A percentile compares a stretch with the other conserved stretches of the same genome.
Evolutionary conservation across 2,888 invertebrate species (phyloP).

Genomic region (Labia minor): DNA sequence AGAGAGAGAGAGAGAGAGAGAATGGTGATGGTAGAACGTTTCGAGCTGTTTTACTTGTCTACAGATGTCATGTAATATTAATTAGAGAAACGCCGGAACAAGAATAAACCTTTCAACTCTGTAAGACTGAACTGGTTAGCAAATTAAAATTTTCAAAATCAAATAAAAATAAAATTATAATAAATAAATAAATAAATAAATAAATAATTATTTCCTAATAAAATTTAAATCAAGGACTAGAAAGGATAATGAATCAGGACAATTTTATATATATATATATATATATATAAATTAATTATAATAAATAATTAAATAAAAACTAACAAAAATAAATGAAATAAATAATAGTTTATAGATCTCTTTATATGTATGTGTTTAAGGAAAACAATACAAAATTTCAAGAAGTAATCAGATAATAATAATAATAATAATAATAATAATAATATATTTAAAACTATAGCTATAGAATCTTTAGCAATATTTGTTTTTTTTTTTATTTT

Average conservation of each 20-base stretch:
- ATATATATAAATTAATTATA: no score
- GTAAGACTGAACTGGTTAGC: neutral
- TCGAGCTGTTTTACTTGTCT: neutral
- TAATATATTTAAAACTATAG: neutral
- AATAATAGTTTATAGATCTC: neutral
- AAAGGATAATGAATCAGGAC: no score
- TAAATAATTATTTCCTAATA: neutral
- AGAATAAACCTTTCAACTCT: neutral
- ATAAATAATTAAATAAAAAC: no score
- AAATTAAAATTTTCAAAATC: neutral
- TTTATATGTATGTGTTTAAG: neutral
- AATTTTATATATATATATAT: no score
- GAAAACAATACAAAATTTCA: neutral
- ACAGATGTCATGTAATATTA: neutral
- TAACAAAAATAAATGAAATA: neutral
- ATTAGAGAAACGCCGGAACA: neutral
- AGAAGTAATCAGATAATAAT: neutral
- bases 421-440: no score
- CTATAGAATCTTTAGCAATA: neutral
- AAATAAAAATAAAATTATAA: no score
- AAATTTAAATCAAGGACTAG: no score
- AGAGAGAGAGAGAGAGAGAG: no score
- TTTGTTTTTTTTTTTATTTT: no score
- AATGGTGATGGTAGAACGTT: no score
- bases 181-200: no score